These are phyloP conservation scores for Palythoa heliodiscus DNA, from an alignment of 92 coral and sea anemone genomes.

Conservation along the genomic window DNA sequence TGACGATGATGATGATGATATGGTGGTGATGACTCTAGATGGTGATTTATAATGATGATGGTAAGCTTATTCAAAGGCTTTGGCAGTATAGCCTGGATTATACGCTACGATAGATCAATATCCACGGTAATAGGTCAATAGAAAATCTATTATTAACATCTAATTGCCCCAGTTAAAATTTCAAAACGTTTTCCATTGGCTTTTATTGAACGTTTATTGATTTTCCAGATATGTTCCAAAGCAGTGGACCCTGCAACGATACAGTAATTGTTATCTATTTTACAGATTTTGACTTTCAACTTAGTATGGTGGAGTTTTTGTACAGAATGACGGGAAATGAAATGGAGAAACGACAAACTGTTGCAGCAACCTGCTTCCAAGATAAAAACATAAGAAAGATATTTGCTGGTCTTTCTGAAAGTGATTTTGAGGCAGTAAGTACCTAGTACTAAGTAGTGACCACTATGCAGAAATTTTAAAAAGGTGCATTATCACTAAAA, in stretches of 20 bases:
- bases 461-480: not conserved
- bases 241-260: not conserved
- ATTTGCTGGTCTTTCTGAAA: not conserved
- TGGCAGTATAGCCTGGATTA: too few species aligned
- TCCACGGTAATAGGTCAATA: too few species aligned
- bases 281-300: constrained; percentile 41
- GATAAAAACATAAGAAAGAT: constrained; percentile 20
- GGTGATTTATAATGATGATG: too few species aligned
- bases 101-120: too few species aligned
- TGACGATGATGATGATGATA: not conserved
- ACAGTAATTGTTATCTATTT: not conserved
- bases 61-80: too few species aligned
- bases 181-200: not conserved
- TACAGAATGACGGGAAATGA: constrained; percentile 28
- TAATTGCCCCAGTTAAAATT: too few species aligned
- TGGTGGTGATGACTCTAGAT: too few species aligned
- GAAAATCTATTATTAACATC: too few species aligned
- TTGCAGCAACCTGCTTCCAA: constrained; percentile 31
- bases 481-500: not conserved
- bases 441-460: not conserved
- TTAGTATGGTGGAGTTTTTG: constrained; percentile 38
- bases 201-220: not conserved
- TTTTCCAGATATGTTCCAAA: not conserved
- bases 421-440: constrained; percentile 32
- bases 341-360: not conserved